Evolutionary conservation across 1,140 invertebrate species (phyloP).

Genomic region (Drosophila rufa): DNA sequence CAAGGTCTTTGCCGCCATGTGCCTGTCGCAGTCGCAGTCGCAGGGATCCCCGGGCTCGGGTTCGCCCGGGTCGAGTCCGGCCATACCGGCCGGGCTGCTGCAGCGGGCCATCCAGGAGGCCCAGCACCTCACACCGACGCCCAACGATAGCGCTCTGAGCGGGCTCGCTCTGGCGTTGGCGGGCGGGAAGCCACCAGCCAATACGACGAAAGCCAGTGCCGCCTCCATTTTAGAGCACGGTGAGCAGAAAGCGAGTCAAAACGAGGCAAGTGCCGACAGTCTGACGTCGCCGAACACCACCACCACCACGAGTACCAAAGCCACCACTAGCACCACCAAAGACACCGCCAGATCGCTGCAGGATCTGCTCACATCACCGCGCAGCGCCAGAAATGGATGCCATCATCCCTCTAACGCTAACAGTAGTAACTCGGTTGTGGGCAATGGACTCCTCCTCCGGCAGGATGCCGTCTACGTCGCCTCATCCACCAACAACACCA

Average conservation of each 20-base stretch:
- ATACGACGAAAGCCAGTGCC: slow-evolving; percentile 72
- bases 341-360: slow-evolving; percentile 71
- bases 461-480: slow-evolving; percentile 49
- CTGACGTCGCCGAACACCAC: slow-evolving; percentile 80
- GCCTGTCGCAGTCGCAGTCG: slow-evolving; percentile 66
- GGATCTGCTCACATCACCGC: slow-evolving; percentile 80
- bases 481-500: slow-evolving; percentile 45
- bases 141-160: slow-evolving; percentile 69
- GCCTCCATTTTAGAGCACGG: slow-evolving; percentile 85
- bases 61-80: slow-evolving; percentile 57
- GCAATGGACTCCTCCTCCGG: slow-evolving; percentile 56
- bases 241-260: slow-evolving; percentile 85
- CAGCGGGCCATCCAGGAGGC: slow-evolving; percentile 79
- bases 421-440: slow-evolving; percentile 77
- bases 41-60: slow-evolving; percentile 36
- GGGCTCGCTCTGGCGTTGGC: slow-evolving; percentile 75
- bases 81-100: slow-evolving; percentile 69
- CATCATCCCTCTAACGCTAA: slow-evolving; percentile 66
- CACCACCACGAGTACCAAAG: slow-evolving; percentile 39
- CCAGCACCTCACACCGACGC: slow-evolving; percentile 63
- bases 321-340: slow-evolving; percentile 40
- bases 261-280: slow-evolving; percentile 85
- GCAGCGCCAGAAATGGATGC: slow-evolving; percentile 59
- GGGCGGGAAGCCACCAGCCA: slow-evolving; percentile 61
- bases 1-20: slow-evolving; percentile 84